Base-by-base conservation (phyloP, 2,113 vertebrate genomes). In the Rattus rattus region DNA sequence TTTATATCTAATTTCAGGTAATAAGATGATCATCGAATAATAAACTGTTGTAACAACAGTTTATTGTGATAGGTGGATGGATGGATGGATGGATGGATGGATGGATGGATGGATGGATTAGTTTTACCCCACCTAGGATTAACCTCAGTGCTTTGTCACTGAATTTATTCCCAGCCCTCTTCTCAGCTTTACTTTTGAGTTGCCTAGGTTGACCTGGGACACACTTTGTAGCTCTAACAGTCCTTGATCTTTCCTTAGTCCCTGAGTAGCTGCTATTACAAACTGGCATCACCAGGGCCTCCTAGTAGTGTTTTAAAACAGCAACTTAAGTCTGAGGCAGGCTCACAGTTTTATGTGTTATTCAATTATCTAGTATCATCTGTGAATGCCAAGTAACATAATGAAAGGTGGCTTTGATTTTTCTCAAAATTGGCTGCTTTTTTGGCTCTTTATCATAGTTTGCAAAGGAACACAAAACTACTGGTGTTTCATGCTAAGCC, bases 391-490 rank as follows among this genome's bases (percentile, higher is more conserved):
- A 90, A 80, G 61, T 56, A 93, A 96, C 59, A 67, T 85, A 43
- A 16, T 63, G 56, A 61, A 81, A 59, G 12, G 54, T 59, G n/a
- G 0, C n/a, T 61, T 83, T 14, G 39, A 28, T 39, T 54, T 36
- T 54, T 79, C 33, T 79, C n/a, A 95, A 52, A 88, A 67, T 30
- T 97, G 49, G 1, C n/a, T 77, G 3, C 90, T 95, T 81, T 84
- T 75, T 73, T 79, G 77, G 24, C 67, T 56, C 28, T 90, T n/a
- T 87, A 33, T 88, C 56, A 17, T 59, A 75, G 72, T 95, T 92
- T 93, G 19, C 61, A 93, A 52, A 86, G 47, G 95, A 93, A 47
- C 26, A 63, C 16, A 84, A 92, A 91, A 59, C 36, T 47, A 36
- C 0, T 84, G 16, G 9, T 88, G 56, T 10, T 28, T 2, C 36